Evolutionary conservation across 1,140 invertebrate species (phyloP), one percentile per base, ranked within the genome.

Genomic region (Carcinoscorpius rotundicauda): DNA sequence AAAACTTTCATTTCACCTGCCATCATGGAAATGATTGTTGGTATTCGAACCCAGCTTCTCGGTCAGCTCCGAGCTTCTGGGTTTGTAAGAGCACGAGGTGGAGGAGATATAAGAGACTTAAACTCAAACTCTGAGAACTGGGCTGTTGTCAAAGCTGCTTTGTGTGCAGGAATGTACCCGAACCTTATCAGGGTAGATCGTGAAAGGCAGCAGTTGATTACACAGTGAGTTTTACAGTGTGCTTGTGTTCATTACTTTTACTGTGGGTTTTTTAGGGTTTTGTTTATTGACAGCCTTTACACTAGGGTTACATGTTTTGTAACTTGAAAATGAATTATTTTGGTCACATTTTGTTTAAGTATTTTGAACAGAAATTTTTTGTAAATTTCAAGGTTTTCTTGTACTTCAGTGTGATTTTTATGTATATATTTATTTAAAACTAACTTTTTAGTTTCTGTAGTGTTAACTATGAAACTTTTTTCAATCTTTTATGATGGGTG

Each of bases 91-190:
- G 82, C 85, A 0, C 79, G 85, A 70, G 88, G 87, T 3, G 79
- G 83, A 4, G 83, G 87, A 3, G 86, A 89, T 72, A 86, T 92
- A 50, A 78, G 85, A 69, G 85, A 86, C 69, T 78, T 89, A 4
- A 97, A 97, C 78, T 76, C 80, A 0, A 90, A 94, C 78, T 91
- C 92, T 2, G 86, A 89, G 71, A 91, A 89, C 76, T 97, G 93
- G 92, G 84, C 88, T 10, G 82, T 95, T 9, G 87, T 97, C 0
- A 97, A 97, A 77, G 93, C 91, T 3, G 89, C 90, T 4, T 74
- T 98, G 4, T 84, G 86, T 60, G 87, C 86, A 50, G 93, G 92
- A 4, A 78, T 89, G 50, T 97, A 95, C 79, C 93, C 93, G 0
- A 91, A 93, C 72, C 76, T 97, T 49, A 87, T 90, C 57, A 79